A percentile compares a stretch with the other conserved stretches of the same genome.
These are phyloP conservation scores for Regulus satrapa DNA, from an alignment of 2,113 vertebrate species.

Conservation along the genomic window DNA sequence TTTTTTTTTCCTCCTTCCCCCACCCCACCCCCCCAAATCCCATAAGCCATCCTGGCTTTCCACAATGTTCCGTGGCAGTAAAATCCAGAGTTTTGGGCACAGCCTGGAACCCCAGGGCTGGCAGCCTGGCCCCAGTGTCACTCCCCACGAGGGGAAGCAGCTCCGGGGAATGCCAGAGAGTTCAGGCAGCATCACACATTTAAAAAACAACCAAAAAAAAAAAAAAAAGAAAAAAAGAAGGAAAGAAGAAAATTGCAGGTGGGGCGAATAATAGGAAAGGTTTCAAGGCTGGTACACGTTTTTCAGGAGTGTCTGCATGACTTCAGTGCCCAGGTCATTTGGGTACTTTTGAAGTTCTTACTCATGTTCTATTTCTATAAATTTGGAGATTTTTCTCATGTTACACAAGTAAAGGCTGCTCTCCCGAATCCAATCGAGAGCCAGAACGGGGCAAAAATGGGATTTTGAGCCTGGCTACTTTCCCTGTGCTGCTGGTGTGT, in stretches of 20 bases:
- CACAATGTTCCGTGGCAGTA: neutral
- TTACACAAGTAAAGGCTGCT: neutral
- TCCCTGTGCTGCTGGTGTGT: neutral
- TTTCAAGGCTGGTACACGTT: neutral
- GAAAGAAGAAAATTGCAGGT: neutral
- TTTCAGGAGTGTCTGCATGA: constrained; percentile 27
- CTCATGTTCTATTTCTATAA: neutral
- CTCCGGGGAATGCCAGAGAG: neutral
- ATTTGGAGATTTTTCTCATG: neutral
- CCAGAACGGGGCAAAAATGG: neutral
- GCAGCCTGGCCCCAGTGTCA: neutral
- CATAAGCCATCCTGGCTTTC: neutral
- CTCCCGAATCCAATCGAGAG: neutral
- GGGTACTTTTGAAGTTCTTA: constrained; percentile 35
- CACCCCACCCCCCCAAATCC: neutral
- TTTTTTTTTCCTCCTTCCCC: fast-evolving
- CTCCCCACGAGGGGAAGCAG: neutral
- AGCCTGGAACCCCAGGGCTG: neutral
- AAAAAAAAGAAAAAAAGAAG: neutral
- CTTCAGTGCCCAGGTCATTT: constrained; percentile 6
- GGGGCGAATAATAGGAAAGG: neutral
- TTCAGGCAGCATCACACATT: neutral
- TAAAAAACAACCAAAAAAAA: neutral
- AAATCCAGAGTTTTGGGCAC: neutral
- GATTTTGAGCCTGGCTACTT: neutral